phyloP scores from a whole-genome alignment of 1,140 invertebrate species.

The Bombus vancouverensis region DNA sequence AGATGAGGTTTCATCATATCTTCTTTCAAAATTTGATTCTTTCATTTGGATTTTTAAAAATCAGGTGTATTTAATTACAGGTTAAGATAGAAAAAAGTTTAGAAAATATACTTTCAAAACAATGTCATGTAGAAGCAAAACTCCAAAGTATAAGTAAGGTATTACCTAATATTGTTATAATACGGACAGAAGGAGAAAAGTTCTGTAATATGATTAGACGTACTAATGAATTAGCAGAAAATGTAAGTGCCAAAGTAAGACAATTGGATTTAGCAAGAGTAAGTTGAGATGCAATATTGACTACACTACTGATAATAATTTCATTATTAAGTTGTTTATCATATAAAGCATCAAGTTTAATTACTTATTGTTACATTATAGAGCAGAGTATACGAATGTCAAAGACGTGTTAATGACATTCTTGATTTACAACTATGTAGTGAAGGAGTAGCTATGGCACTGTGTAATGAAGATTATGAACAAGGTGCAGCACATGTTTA shows the following conservation, averaged over 20 bases:
- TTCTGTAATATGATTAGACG: slow-evolving; percentile 92
- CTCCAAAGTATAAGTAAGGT: slow-evolving; percentile 85
- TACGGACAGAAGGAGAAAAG: slow-evolving; percentile 88
- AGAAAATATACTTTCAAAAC: slow-evolving; percentile 84
- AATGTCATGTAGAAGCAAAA: slow-evolving; percentile 87
- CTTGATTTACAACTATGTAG: slow-evolving; percentile 97
- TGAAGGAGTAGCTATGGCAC: slow-evolving; percentile 95
- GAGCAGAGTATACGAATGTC: slow-evolving; percentile 96
- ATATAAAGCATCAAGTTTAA: background rate
- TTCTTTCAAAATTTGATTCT: slow-evolving; percentile 21
- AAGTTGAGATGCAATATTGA: slow-evolving; percentile 71
- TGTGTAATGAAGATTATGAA: slow-evolving; percentile 95
- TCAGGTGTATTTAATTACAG: background rate
- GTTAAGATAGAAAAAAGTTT: slow-evolving; percentile 83
- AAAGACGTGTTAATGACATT: slow-evolving; percentile 97
- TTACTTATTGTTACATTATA: slow-evolving; percentile 74
- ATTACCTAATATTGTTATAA: slow-evolving; percentile 86
- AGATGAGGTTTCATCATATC: slow-evolving; percentile 68
- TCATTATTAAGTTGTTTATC: background rate
- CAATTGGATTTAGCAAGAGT: slow-evolving; percentile 96
- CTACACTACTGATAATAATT: background rate
- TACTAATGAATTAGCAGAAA: slow-evolving; percentile 94
- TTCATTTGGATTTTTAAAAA: background rate
- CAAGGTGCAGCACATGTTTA: slow-evolving; percentile 97
- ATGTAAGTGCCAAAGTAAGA: slow-evolving; percentile 97